Evolutionary conservation across 2,888 invertebrate genomes (phyloP).

Genomic region (Pristionchus mayeri): DNA sequence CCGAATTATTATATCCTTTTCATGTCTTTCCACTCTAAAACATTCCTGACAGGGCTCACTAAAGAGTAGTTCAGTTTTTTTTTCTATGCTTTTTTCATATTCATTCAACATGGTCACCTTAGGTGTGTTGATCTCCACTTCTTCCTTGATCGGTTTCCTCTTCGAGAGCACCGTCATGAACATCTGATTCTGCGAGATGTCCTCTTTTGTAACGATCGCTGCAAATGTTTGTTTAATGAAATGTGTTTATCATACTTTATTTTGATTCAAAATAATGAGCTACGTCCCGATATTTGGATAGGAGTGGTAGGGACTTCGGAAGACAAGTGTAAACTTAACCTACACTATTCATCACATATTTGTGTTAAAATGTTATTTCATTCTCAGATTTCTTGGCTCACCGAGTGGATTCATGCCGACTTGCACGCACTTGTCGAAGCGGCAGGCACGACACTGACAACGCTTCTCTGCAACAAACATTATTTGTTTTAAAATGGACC

Average conservation of each 20-base stretch:
- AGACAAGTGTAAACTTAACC: too few species aligned
- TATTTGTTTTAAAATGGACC: background rate
- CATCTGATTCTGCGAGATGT: slow-evolving; percentile 11
- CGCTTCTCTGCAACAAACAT: slow-evolving; percentile 55
- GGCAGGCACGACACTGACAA: slow-evolving; percentile 59
- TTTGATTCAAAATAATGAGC: too few species aligned
- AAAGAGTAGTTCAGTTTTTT: background rate
- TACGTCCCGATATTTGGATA: too few species aligned
- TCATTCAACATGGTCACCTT: background rate
- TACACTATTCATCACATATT: too few species aligned
- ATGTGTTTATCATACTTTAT: too few species aligned
- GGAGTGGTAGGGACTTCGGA: too few species aligned
- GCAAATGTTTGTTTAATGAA: too few species aligned
- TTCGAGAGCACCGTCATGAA: slow-evolving; percentile 12
- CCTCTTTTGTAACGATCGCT: slow-evolving; percentile 8
- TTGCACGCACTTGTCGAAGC: slow-evolving; percentile 60
- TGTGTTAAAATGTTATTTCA: too few species aligned
- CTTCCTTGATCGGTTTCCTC: slow-evolving; percentile 10
- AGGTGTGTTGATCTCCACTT: background rate
- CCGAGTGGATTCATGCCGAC: slow-evolving; percentile 63
- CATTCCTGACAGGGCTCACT: background rate
- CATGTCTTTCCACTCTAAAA: background rate
- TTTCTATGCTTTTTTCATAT: background rate
- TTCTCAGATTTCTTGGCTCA: too few species aligned
- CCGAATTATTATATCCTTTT: too few species aligned